A percentile compares a stretch with the other conserved stretches of the same genome.
These are phyloP conservation scores for Poeciliopsis prolifica DNA, from an alignment of 2,113 vertebrate genomes.

Conservation along the genomic window DNA sequence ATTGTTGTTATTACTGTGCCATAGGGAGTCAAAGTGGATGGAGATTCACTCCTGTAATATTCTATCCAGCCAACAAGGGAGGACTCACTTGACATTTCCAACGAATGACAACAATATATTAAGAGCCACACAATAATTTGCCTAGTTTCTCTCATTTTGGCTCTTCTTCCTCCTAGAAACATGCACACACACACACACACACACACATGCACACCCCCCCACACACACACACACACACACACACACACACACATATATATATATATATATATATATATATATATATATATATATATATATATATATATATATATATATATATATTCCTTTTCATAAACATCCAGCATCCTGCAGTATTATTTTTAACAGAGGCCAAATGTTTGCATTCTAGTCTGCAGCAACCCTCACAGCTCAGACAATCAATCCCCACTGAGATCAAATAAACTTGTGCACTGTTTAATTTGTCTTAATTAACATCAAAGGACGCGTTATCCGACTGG, in stretches of 20 bases:
- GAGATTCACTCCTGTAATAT: slow-evolving; percentile 73
- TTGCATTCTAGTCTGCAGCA: slow-evolving; percentile 27
- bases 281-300: too few relatives aligned
- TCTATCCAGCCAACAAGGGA: slow-evolving; percentile 62
- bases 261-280: too few relatives aligned
- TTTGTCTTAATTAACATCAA: slow-evolving; percentile 55
- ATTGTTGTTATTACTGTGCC: slow-evolving; percentile 78
- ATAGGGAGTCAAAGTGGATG: slow-evolving; percentile 74
- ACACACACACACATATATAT: too few relatives aligned
- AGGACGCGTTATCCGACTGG: slow-evolving; percentile 29
- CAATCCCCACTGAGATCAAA: slow-evolving; percentile 56
- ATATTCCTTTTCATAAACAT: neutral
- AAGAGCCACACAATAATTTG: slow-evolving; percentile 67
- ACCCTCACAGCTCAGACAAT: slow-evolving; percentile 43
- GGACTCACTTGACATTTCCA: slow-evolving; percentile 73
- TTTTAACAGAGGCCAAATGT: slow-evolving; percentile 32
- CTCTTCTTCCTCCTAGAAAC: slow-evolving; percentile 14
- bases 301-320: too few relatives aligned
- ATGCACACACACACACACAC: too few relatives aligned
- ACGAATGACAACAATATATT: slow-evolving; percentile 77
- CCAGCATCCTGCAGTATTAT: too few relatives aligned
- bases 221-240: too few relatives aligned
- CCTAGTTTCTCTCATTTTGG: slow-evolving; percentile 51
- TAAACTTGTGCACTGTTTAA: slow-evolving; percentile 49
- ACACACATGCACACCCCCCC: too few relatives aligned